phyloP scores from a whole-genome alignment of 1,140 invertebrate species.

The Phenacoccus solenopsis region DNA sequence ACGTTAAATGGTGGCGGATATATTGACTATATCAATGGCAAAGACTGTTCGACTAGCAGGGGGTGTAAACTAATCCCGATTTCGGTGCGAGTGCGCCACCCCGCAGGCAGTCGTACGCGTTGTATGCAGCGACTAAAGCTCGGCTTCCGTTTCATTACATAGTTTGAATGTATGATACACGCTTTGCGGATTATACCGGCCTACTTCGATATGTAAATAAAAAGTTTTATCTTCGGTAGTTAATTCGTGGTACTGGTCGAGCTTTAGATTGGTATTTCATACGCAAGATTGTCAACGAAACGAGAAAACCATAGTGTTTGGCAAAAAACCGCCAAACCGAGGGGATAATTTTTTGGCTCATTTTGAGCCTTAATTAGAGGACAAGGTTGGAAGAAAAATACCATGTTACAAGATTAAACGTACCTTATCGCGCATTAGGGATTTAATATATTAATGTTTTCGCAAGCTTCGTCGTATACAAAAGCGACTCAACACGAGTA shows the following conservation, averaged over 20 bases:
- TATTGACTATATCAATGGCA: slow-evolving; percentile 15
- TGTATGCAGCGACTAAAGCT: not conserved
- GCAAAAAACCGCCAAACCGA: no score
- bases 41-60: not conserved
- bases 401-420: no score
- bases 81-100: not conserved
- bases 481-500: no score
- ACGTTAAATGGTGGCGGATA: not conserved
- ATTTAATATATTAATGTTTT: no score
- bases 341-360: no score
- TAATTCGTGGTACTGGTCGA: not conserved
- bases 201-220: not conserved
- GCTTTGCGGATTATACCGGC: not conserved
- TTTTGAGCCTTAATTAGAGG: no score
- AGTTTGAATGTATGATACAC: not conserved
- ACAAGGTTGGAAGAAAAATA: no score
- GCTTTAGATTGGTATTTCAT: no score
- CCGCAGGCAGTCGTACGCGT: slow-evolving; percentile 8
- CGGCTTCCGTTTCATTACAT: slow-evolving; percentile 15
- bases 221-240: not conserved
- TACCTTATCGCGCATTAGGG: no score
- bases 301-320: no score
- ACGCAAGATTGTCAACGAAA: no score
- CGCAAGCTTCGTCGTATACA: no score
- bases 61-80: slow-evolving; percentile 11